phyloP scores from a whole-genome alignment of 2,888 invertebrate species.

The Idaea dimidiata region DNA sequence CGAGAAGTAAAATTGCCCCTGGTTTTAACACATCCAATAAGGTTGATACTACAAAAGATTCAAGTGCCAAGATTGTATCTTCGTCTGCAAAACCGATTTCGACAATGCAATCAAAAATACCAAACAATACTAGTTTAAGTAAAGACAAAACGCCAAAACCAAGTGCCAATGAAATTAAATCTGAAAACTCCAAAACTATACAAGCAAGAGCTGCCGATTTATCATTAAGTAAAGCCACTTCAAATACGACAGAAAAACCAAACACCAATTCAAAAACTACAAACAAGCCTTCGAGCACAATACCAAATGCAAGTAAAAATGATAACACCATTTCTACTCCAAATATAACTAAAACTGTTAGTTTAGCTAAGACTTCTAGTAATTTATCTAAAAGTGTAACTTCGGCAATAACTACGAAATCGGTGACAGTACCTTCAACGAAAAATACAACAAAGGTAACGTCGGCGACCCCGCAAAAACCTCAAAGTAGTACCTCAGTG shows the following conservation, averaged over 20 bases:
- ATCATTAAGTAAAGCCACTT: too few relatives aligned
- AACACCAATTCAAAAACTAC: slow-evolving; percentile 12
- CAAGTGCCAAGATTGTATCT: slow-evolving; percentile 16
- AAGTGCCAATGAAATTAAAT: slow-evolving; percentile 25
- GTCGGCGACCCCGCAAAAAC: slow-evolving; percentile 1
- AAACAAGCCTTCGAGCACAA: slow-evolving; percentile 2
- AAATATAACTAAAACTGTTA: slow-evolving; percentile 20
- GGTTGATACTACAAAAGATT: slow-evolving; percentile 14
- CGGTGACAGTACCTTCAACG: slow-evolving; percentile 3
- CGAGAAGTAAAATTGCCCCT: slow-evolving; percentile 25
- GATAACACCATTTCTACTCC: slow-evolving; percentile 15
- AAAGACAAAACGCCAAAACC: slow-evolving; percentile 28
- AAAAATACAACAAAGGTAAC: slow-evolving; percentile 4
- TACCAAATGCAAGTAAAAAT: background rate
- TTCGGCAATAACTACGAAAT: slow-evolving; percentile 10
- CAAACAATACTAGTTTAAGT: slow-evolving; percentile 18
- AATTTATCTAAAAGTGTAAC: slow-evolving; percentile 10
- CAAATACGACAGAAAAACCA: slow-evolving; percentile 11
- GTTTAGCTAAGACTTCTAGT: background rate
- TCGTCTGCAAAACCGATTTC: slow-evolving; percentile 11
- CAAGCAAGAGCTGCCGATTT: too few relatives aligned
- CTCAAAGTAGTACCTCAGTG: slow-evolving; percentile 14
- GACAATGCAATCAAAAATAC: slow-evolving; percentile 18
- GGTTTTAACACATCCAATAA: slow-evolving; percentile 10
- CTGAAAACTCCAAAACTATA: background rate